phyloP scores from a whole-genome alignment of 2,888 invertebrate species.

The Lepas anatifera region DNA sequence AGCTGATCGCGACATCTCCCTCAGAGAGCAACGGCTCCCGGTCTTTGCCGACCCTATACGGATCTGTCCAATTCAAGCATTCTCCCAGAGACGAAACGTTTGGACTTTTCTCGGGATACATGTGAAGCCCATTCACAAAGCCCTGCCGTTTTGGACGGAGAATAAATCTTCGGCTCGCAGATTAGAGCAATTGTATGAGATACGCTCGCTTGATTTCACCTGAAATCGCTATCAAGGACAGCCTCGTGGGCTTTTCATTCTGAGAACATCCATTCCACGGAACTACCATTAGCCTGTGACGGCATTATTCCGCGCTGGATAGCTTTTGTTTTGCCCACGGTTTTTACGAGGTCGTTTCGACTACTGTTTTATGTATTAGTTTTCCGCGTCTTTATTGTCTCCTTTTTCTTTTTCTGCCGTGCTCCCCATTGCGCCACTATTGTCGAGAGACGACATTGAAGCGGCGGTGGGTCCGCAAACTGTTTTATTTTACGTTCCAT shows the following conservation, averaged over 20 bases:
- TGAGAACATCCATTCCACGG: not conserved
- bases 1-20: no score
- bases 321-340: not conserved
- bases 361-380: conserved; percentile 12
- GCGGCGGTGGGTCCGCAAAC: not conserved
- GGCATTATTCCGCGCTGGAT: no score
- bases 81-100: no score
- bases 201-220: not conserved
- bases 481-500: not conserved
- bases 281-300: not conserved
- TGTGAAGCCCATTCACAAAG: no score
- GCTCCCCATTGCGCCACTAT: not conserved
- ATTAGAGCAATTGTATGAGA: not conserved
- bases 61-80: no score
- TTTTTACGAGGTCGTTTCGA: conserved; percentile 2
- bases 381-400: conserved; percentile 6
- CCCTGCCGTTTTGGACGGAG: not conserved
- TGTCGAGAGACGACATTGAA: not conserved
- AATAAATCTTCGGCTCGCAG: no score
- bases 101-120: no score
- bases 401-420: not conserved
- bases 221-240: conserved; percentile 4
- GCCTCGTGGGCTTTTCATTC: not conserved
- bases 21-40: no score
- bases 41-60: no score